A percentile compares a stretch with the other conserved stretches of the same genome.
Conservation (phyloP, 2,888 invertebrate species). For the Dastarcus helophoroides region DNA sequence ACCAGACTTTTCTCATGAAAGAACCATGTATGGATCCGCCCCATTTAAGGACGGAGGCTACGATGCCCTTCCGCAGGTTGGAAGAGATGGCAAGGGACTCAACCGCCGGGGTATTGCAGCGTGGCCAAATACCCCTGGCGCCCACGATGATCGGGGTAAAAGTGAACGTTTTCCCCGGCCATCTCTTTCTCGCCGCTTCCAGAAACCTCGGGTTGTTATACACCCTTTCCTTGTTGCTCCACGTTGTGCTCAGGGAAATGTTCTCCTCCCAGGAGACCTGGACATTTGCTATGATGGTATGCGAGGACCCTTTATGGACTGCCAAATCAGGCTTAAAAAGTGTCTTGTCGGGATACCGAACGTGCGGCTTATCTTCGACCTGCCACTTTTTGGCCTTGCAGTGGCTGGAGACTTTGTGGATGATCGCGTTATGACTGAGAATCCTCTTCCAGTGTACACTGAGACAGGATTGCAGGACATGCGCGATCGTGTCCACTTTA, state of each 20-base stretch:
- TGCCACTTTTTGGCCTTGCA: too few species aligned
- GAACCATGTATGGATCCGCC: background rate
- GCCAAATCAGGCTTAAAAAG: too few species aligned
- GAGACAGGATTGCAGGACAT: background rate
- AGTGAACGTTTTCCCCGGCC: background rate
- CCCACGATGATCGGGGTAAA: background rate
- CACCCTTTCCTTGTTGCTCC: background rate
- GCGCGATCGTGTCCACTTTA: background rate
- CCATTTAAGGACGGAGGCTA: conserved; percentile 1
- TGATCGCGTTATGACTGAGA: background rate
- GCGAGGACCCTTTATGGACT: too few species aligned
- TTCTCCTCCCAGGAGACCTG: too few species aligned
- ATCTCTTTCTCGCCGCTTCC: too few species aligned
- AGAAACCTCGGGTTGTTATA: too few species aligned
- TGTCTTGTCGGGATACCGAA: too few species aligned
- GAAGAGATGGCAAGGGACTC: background rate
- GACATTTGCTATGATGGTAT: too few species aligned
- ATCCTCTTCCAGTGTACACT: background rate
- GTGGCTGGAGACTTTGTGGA: too few species aligned
- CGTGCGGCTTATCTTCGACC: too few species aligned
- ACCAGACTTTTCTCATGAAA: background rate
- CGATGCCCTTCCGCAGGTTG: background rate
- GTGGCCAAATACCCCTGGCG: background rate
- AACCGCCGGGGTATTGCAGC: background rate
- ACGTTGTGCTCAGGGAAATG: too few species aligned